Evolutionary conservation across 2,113 vertebrate genomes (phyloP), one percentile per base, ranked within the genome.

Genomic region (Entomyzon cyanotis): DNA sequence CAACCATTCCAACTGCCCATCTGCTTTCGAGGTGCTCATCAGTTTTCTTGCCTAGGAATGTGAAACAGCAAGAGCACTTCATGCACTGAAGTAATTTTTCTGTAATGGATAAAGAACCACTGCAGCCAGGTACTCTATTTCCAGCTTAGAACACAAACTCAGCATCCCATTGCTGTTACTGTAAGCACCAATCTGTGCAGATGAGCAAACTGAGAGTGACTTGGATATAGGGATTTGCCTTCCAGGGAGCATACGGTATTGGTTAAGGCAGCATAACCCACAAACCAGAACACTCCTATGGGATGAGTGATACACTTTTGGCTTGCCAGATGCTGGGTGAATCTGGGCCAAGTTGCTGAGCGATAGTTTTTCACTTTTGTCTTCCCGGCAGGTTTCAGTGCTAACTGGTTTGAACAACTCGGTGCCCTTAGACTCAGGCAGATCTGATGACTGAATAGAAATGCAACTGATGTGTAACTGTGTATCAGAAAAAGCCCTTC

Each of bases 1-100:
- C 74, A 85, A 71, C 68, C 56, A 27, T 91, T 86, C 76, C 70
- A 82, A 9, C 55, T 69, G 59, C 79, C 53, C 11, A 17, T 62
- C 87, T 92, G 82, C 52, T 87, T 90, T 90, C 12, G 42, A 44
- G 68, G 33, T 90, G 46, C 84, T 97, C 81, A 85, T 92, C 74
- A 18, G 39, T 93, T 92, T 91, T 88, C 88, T 89, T 89, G 79
- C 76, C 58, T 79, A 68, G 53, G 82, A 93, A 84, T 2, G 12
- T 63, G 62, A 96, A 93, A 71, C 50, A 92, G 81, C 59, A 77
- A 82, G 86, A 95, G 44, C 75, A 41, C 28, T 62, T 83, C 44
- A 50, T 42, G 55, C 16, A 14, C 27, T 35, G 49, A 84, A 76
- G 87, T 47, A 1, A 6, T 87, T 91, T 87, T 91, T 93, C 76